Conservation (phyloP, 2,797 vertebrate species). For the Acestrorhynchus altus region DNA sequence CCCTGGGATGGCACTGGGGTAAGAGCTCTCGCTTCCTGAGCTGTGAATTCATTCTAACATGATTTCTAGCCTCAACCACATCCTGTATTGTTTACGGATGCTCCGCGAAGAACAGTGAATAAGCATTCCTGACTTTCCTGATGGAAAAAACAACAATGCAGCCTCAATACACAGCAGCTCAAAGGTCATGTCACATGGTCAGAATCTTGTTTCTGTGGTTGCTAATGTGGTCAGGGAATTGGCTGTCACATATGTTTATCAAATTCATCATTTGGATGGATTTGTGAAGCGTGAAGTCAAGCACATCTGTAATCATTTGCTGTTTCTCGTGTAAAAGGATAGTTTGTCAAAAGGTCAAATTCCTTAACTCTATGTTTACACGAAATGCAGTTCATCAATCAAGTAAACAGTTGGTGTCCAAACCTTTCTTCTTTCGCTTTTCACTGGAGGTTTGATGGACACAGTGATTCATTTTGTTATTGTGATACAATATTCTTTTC, state of each 20-base stretch:
- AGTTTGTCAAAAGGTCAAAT: neutral
- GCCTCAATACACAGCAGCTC: neutral
- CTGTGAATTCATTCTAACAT: constrained; percentile 6
- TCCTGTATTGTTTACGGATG: constrained; percentile 7
- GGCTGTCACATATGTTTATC: constrained; percentile 17
- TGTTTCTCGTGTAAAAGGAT: neutral
- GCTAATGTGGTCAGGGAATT: constrained; percentile 38
- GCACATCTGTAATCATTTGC: neutral
- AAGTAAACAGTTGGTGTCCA: no score
- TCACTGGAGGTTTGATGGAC: no score
- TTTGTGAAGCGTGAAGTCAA: neutral
- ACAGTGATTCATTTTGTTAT: no score
- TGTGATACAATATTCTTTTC: no score
- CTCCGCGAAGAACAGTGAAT: neutral
- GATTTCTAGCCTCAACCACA: neutral
- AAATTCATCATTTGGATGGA: neutral
- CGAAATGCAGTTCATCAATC: neutral
- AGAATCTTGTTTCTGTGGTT: constrained; percentile 21
- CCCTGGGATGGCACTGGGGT: neutral
- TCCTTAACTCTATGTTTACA: neutral
- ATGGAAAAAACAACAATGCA: neutral
- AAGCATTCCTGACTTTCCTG: neutral
- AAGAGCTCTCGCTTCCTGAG: neutral
- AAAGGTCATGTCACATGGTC: neutral
- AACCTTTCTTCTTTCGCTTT: no score